Conservation (phyloP, 1,140 invertebrate species). For the Leptoteleia sp. region DNA sequence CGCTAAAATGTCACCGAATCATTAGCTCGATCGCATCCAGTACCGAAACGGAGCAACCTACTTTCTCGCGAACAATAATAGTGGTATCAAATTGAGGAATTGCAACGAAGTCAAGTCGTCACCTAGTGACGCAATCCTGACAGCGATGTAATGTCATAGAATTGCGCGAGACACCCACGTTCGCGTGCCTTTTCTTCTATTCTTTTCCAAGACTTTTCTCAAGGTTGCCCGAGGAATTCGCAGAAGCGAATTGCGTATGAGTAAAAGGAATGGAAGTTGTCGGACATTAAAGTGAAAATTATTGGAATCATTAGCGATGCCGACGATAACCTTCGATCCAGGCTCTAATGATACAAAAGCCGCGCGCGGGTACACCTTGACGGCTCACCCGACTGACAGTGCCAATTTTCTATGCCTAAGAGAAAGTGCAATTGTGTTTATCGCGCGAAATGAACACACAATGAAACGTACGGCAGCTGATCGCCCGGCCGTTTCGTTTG, state of each 20-base stretch:
- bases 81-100: not conserved
- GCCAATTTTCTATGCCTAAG: slow-evolving; percentile 65
- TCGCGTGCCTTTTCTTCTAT: slow-evolving; percentile 1
- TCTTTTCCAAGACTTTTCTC: not conserved
- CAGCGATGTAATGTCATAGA: slow-evolving; percentile 31
- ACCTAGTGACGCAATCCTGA: slow-evolving; percentile 22
- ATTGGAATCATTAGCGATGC: slow-evolving; percentile 70
- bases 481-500: slow-evolving; percentile 46
- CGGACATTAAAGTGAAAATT: slow-evolving; percentile 68
- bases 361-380: slow-evolving; percentile 44
- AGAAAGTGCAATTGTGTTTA: slow-evolving; percentile 73
- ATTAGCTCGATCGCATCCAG: too few relatives aligned
- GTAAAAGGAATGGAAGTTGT: slow-evolving; percentile 49
- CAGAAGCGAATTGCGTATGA: slow-evolving; percentile 49
- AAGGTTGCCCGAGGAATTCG: slow-evolving; percentile 11
- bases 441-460: slow-evolving; percentile 66
- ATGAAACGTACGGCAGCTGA: slow-evolving; percentile 32
- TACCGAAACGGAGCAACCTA: too few relatives aligned
- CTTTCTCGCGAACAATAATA: slow-evolving; percentile 27
- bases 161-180: slow-evolving; percentile 24
- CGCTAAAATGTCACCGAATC: too few relatives aligned
- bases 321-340: slow-evolving; percentile 70
- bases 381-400: slow-evolving; percentile 62
- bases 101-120: slow-evolving; percentile 5
- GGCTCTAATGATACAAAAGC: slow-evolving; percentile 63